Conservation (phyloP, 1,140 invertebrate genomes). For the Zaprionus davidi region DNA sequence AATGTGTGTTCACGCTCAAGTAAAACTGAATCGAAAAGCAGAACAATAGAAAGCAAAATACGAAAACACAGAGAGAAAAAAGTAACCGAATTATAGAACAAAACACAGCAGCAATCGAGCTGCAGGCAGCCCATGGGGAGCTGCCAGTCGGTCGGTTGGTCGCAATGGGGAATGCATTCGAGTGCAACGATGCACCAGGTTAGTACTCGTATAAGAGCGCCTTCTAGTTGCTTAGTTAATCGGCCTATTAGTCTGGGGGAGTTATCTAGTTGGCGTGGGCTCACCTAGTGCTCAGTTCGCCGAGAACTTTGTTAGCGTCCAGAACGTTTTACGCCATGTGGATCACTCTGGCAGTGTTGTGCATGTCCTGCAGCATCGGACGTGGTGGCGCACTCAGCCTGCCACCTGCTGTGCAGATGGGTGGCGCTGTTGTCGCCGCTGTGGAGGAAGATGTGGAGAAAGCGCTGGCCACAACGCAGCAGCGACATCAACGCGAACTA, state of each 20-base stretch:
- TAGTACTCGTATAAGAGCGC: constrained; percentile 15
- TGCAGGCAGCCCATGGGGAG: constrained; percentile 12
- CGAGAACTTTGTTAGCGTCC: constrained; percentile 47
- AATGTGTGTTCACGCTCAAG: constrained; percentile 79
- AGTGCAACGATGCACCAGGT: constrained; percentile 59
- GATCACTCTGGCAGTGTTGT: constrained; percentile 30
- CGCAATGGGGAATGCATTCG: constrained; percentile 45
- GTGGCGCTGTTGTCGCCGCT: constrained; percentile 70
- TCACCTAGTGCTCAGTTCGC: constrained; percentile 41
- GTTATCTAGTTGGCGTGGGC: constrained; percentile 27
- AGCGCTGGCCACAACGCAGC: constrained; percentile 33
- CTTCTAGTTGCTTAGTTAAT: constrained; percentile 15
- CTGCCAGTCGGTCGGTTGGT: too few species aligned
- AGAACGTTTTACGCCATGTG: constrained; percentile 51
- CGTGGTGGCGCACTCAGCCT: constrained; percentile 28
- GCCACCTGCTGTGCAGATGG: constrained; percentile 59
- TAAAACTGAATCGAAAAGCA: constrained; percentile 74
- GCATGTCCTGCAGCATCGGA: constrained; percentile 30
- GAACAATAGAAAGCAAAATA: constrained; percentile 56
- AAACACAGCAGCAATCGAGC: constrained; percentile 50
- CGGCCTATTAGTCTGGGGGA: constrained; percentile 9
- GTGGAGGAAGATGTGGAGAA: constrained; percentile 64
- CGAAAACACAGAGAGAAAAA: constrained; percentile 14
- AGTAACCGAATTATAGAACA: constrained; percentile 62
- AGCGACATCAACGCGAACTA: constrained; percentile 43